phyloP scores from a whole-genome alignment of 2,888 invertebrate genomes.

The Luffia ferchaultella region DNA sequence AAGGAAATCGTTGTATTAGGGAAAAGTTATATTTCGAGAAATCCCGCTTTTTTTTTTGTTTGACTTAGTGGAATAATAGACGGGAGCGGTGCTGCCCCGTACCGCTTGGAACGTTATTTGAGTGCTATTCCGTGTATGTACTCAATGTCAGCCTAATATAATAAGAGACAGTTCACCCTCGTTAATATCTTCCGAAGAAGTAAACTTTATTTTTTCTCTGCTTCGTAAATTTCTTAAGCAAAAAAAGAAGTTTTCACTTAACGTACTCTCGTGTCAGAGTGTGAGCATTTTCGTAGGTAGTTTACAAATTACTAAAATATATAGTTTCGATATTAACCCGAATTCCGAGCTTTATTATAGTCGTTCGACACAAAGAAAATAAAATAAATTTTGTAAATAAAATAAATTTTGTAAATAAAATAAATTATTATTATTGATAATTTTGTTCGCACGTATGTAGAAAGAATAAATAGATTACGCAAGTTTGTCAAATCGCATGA shows the following conservation, averaged over 20 bases:
- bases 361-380: too few species aligned
- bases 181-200: not conserved
- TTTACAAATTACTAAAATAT: not conserved
- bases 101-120: not conserved
- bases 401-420: too few species aligned
- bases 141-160: not conserved
- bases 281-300: too few species aligned
- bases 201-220: not conserved
- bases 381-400: too few species aligned
- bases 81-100: not conserved
- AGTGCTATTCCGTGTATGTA: not conserved
- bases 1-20: constrained; percentile 41
- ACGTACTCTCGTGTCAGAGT: not conserved
- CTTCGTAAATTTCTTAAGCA: not conserved
- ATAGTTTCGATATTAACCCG: too few species aligned
- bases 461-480: too few species aligned
- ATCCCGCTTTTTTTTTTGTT: constrained; percentile 39
- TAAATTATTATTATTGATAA: too few species aligned
- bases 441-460: too few species aligned
- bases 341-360: too few species aligned
- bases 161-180: not conserved
- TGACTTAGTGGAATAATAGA: constrained; percentile 25
- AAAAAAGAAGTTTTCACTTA: not conserved
- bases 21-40: constrained; percentile 47
- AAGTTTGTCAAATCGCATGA: too few species aligned